These are phyloP conservation scores for Lathronympha strigana DNA, from an alignment of 2,888 invertebrate genomes.

Conservation along the genomic window DNA sequence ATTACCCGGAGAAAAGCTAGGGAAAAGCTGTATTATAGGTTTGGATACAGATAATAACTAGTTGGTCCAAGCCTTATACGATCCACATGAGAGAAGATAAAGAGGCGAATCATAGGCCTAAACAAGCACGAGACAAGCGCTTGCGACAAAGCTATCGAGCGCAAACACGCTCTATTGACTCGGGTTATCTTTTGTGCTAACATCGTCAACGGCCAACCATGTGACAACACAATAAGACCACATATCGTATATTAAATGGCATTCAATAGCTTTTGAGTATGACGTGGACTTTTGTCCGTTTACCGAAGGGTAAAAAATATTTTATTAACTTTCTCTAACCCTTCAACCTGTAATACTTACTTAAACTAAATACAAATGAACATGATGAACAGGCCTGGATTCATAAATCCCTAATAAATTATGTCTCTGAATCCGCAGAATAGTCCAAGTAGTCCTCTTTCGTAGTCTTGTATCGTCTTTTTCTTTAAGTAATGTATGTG, in stretches of 20 bases:
- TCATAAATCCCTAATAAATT: no score
- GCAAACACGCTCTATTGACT: constrained; percentile 75
- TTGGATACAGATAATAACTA: not conserved
- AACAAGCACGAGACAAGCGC: constrained; percentile 64
- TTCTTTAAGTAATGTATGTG: no score
- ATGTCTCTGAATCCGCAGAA: no score
- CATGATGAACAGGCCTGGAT: no score
- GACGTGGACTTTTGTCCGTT: constrained; percentile 1
- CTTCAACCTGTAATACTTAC: no score
- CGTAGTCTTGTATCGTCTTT: no score
- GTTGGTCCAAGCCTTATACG: not conserved
- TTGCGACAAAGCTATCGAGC: constrained; percentile 68
- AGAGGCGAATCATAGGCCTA: constrained; percentile 68
- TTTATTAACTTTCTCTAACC: no score
- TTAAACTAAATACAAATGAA: no score
- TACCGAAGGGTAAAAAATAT: no score
- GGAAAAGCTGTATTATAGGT: no score
- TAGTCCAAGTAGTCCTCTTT: no score
- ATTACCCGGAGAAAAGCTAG: no score
- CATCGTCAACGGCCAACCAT: constrained; percentile 47
- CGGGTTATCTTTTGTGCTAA: constrained; percentile 74
- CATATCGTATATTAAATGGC: constrained; percentile 25
- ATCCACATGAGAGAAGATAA: constrained; percentile 55
- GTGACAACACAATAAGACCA: constrained; percentile 30
- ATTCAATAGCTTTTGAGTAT: constrained; percentile 8